Percentiles rank a stretch among this genome's conserved stretches.
Conservation (phyloP, 1,140 invertebrate species). For the Eupristina koningsbergeri region DNA sequence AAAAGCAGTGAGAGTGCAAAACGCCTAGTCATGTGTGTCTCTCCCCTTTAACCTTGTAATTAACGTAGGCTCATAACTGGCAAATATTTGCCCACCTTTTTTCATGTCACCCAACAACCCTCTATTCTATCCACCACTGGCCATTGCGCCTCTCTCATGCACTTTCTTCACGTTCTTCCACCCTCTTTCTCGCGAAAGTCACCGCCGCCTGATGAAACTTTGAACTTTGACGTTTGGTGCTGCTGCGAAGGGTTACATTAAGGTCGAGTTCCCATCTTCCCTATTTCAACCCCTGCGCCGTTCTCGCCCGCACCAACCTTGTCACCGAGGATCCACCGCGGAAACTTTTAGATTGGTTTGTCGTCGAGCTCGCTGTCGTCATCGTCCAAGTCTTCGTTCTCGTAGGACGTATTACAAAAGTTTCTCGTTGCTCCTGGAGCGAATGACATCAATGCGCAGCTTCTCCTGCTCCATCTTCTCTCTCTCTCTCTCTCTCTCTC, state of each 20-base stretch:
- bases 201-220: slow-evolving; percentile 11
- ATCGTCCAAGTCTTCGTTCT: neutral
- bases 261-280: slow-evolving; percentile 22
- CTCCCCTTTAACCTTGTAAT: slow-evolving; percentile 16
- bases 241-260: slow-evolving; percentile 48
- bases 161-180: neutral
- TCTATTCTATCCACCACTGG: neutral
- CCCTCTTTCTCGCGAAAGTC: slow-evolving; percentile 7
- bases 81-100: slow-evolving; percentile 45
- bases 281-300: neutral
- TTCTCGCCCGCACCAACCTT: neutral
- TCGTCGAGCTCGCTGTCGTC: slow-evolving; percentile 33
- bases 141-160: neutral
- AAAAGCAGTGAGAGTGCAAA: neutral
- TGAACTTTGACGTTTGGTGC: slow-evolving; percentile 42
- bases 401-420: slow-evolving; percentile 62
- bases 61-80: slow-evolving; percentile 41
- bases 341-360: slow-evolving; percentile 59
- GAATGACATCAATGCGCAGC: slow-evolving; percentile 49
- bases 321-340: slow-evolving; percentile 27
- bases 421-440: slow-evolving; percentile 51
- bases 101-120: slow-evolving; percentile 36
- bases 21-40: neutral
- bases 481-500: neutral
- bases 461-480: slow-evolving; percentile 46